Evolutionary conservation across 2,113 vertebrate species (phyloP), one percentile per base, ranked within the genome.

Genomic region (Nyctereutes procyonoides): DNA sequence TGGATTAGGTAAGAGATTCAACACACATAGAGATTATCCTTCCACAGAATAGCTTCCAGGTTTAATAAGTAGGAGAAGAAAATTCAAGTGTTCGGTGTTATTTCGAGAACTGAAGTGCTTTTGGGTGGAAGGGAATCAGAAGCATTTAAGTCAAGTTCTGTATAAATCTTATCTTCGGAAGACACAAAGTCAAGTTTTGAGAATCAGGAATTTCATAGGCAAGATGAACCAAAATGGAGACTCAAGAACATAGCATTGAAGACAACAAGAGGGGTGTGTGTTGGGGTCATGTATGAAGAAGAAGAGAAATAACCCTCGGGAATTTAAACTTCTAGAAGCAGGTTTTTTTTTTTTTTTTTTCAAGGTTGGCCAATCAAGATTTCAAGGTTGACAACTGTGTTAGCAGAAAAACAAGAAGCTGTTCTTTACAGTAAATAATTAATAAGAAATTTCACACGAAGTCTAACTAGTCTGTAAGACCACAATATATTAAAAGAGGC

Each of bases 381-480:
- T 35, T 93, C 30, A 60, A 43, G 43, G 7, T 85, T 77, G 65
- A 73, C 17, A 30, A 2, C 28, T 69, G 19, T 56, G 8, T 67
- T 90, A n/a, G 22, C 43, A 82, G 74, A 56, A 56, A 93, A 96
- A 85, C 4, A 16, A 90, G 77, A 88, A 90, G 24, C 16, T 53
- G 10, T 10, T 63, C 38, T 93, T 80, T 60, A 65, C 67, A 71
- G 17, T 20, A 71, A 81, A 55, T 80, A 95, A 77, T 62, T 88
- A 73, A 86, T 65, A 80, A 55, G 12, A 74, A 88, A 92, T 89
- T 90, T 90, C n/a, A 71, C 30, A n/a, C 9, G 10, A 95, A 55
- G 38, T 35, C 63, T 58, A 86, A 48, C 2, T 22, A 79, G 48
- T 71, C 51, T 74, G 26, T 81, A 51, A 82, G 58, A n/a, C 5